Conservation (phyloP, 1,140 invertebrate genomes). For the Eriosoma lanigerum region DNA sequence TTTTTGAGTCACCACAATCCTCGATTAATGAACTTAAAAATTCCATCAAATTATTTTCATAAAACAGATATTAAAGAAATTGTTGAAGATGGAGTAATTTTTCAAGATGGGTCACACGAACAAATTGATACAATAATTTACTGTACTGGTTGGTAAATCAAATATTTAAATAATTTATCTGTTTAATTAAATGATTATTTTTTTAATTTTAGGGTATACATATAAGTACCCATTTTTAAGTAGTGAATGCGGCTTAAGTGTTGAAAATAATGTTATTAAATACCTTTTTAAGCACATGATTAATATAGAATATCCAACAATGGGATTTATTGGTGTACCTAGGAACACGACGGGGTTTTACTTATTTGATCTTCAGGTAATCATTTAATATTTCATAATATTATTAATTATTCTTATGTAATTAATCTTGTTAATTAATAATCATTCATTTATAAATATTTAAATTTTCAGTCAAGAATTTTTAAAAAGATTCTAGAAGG, state of each 20-base stretch:
- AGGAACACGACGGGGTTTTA: constrained; percentile 80
- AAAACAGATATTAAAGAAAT: constrained; percentile 66
- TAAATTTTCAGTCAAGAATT: constrained; percentile 65
- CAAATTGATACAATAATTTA: constrained; percentile 72
- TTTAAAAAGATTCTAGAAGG: constrained; percentile 69
- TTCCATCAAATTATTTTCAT: constrained; percentile 67
- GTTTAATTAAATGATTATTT: neutral
- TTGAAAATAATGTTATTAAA: constrained; percentile 76
- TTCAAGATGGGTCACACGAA: constrained; percentile 65
- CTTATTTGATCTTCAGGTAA: constrained; percentile 82
- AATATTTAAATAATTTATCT: neutral
- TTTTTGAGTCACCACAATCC: constrained; percentile 68
- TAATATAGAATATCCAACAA: constrained; percentile 74
- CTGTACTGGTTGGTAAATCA: constrained; percentile 59
- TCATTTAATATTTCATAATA: no score
- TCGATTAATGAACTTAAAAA: constrained; percentile 63
- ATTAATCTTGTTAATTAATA: neutral
- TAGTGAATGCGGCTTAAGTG: constrained; percentile 67
- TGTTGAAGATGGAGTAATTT: constrained; percentile 61
- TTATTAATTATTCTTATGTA: no score
- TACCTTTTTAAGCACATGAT: constrained; percentile 86
- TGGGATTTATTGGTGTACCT: constrained; percentile 79
- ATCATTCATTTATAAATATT: neutral
- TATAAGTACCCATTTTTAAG: constrained; percentile 80
- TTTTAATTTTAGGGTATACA: constrained; percentile 69